phyloP scores from a whole-genome alignment of 2,797 vertebrate genomes.

The Coregonus ussuriensis region DNA sequence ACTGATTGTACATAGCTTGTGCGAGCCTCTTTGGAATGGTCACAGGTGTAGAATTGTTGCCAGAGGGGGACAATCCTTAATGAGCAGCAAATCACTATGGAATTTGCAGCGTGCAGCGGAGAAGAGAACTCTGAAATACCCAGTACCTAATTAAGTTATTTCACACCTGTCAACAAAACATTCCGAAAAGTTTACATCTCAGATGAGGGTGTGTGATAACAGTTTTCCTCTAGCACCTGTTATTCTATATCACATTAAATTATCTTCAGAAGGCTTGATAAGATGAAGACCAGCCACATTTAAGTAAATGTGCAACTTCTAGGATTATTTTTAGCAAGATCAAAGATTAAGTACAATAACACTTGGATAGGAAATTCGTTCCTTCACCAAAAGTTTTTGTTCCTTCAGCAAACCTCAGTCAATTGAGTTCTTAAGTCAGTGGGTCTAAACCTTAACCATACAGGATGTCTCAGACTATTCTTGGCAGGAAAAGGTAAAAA shows the following conservation, averaged over 20 bases:
- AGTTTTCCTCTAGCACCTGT: not conserved
- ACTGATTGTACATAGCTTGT: constrained; percentile 71
- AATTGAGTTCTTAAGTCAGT: constrained; percentile 61
- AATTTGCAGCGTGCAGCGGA: not conserved
- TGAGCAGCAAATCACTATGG: not conserved
- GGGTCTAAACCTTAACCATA: constrained; percentile 77
- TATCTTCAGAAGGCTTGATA: not conserved
- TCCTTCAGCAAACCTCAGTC: constrained; percentile 54
- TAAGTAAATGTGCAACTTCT: not conserved
- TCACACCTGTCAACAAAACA: constrained; percentile 1
- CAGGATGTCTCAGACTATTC: constrained; percentile 87
- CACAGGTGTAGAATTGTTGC: constrained; percentile 51
- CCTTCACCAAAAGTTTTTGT: constrained; percentile 63
- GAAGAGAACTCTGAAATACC: not conserved
- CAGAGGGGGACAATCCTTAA: constrained; percentile 8
- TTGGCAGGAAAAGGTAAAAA: constrained; percentile 86
- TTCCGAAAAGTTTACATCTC: not conserved
- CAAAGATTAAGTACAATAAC: not conserved
- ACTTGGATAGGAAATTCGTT: not conserved
- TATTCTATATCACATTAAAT: not conserved
- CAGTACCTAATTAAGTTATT: not conserved
- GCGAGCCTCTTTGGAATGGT: constrained; percentile 60
- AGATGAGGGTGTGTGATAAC: not conserved
- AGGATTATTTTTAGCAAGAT: not conserved
- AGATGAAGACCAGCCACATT: not conserved